Conservation (phyloP, 2,888 invertebrate genomes). For the Drosophila kuntzei region DNA sequence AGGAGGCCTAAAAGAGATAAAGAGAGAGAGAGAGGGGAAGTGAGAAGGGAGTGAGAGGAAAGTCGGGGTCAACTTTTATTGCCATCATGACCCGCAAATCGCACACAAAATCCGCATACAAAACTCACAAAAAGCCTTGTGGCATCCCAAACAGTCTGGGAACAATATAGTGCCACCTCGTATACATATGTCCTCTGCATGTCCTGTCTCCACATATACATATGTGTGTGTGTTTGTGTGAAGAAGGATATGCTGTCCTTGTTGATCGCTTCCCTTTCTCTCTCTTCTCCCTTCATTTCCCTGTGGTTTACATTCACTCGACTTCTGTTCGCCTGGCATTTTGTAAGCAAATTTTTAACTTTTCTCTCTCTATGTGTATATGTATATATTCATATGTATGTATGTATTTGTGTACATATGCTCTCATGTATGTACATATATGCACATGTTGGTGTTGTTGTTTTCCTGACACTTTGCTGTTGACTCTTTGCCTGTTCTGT, state of each 20-base stretch:
- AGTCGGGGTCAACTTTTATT: slow-evolving; percentile 58
- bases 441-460: slow-evolving; percentile 21
- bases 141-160: slow-evolving; percentile 44
- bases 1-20: not conserved
- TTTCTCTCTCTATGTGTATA: slow-evolving; percentile 45
- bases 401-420: slow-evolving; percentile 14
- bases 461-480: slow-evolving; percentile 43
- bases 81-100: slow-evolving; percentile 69
- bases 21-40: not conserved
- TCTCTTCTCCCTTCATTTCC: not conserved
- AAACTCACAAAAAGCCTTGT: slow-evolving; percentile 62
- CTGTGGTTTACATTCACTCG: slow-evolving; percentile 11
- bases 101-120: slow-evolving; percentile 67
- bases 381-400: not conserved
- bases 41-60: not conserved
- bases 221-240: slow-evolving; percentile 11
- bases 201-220: slow-evolving; percentile 32
- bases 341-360: slow-evolving; percentile 78
- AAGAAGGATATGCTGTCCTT: slow-evolving; percentile 38
- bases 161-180: slow-evolving; percentile 29
- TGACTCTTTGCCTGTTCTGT: slow-evolving; percentile 20
- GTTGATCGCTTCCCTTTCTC: slow-evolving; percentile 42
- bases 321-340: slow-evolving; percentile 76
- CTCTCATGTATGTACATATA: slow-evolving; percentile 8
- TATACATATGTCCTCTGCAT: slow-evolving; percentile 29